Evolutionary conservation across 2,797 vertebrate species (phyloP), one percentile per base, ranked within the genome.

Genomic region (Poeciliopsis turneri): DNA sequence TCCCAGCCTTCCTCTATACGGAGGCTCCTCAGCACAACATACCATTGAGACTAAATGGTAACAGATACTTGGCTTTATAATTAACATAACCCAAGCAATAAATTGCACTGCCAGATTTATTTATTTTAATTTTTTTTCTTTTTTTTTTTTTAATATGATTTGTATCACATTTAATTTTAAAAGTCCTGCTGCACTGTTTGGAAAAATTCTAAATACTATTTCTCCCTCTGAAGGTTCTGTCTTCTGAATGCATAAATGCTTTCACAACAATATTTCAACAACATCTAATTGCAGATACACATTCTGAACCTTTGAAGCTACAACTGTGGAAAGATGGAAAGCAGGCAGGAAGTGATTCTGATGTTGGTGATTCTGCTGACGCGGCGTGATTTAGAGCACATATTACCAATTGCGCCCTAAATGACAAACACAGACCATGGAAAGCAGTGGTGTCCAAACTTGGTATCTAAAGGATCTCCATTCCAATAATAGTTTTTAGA

Each of bases 11-110:
- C 68, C 2, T 53, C 84, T 82, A 75, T 74, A 12, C 75, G 77
- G 84, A 90, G 83, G 88, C 88, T 90, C 88, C 86, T 85, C 83
- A 49, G 72, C 71, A 41, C 78, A 79, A 69, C 47, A 64, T 82
- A 74, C 86, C 83, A 87, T 87, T 89, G 83, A 11, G 41, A 83
- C 68, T 10, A 77, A 86, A 84, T 79, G 64, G 80, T 75, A 91
- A 90, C 79, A 91, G 83, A 88, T 79, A 72, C 55, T 76, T 68
- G 64, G 74, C 74, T 83, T 79, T 73, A 80, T 82, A 75, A 23
- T 86, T 45, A 47, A 25, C 10, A 43, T 86, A 70, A 53, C 85
- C 78, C 23, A 0, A 76, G 77, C 71, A 78, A 81, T 81, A 0
- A 6, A 33, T n/a, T 3, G 2, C 18, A 30, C 53, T 75, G 74